Evolutionary conservation across 1,140 invertebrate genomes (phyloP), one percentile per base, ranked within the genome.

Genomic region (Agrypnia vestita): DNA sequence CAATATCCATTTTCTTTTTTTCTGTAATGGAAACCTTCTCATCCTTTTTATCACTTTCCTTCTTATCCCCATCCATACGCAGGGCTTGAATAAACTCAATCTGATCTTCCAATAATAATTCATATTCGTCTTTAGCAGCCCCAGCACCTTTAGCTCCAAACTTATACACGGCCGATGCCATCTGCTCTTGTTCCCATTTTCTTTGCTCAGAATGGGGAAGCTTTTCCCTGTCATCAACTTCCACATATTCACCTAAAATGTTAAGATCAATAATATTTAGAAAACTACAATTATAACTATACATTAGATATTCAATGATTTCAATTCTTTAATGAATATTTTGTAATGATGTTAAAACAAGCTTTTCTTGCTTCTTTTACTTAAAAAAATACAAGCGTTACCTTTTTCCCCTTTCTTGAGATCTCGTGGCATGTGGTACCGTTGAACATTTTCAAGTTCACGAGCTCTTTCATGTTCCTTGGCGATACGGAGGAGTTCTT

Each of bases 181-280:
- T 94, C 89, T 98, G 96, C 87, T 99, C 98, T 77, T 98, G 96
- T 90, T 99, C 98, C 98, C 98, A 99, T 91, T 98, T 97, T 80
- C 93, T 93, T 88, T 99, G 98, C 86, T 99, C 98, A 7, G 96
- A 97, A 87, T 97, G 95, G 0, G 96, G 95, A 47, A 94, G 92
- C 85, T 93, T 94, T 87, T 98, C 96, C 84, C 91, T 91, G 80
- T 95, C 94, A 89, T 98, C 97, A 43, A 97, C 95, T 88, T 99
- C 98, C 71, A 95, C 90, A 88, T 97, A 97, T 79, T 95, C 93
- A 61, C 90, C 91, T 91, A 86, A 86, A 84, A 88, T 76, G 4
- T n/a, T n/a, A 43, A 67, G 35, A 12, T n/a, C n/a, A 15, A 56
- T 15, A 35, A 35, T 35, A 35, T 35, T 35, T 6, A 35, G 1